These are phyloP conservation scores for Lanistes nyassanus DNA, from an alignment of 1,140 invertebrate species.

Conservation along the genomic window DNA sequence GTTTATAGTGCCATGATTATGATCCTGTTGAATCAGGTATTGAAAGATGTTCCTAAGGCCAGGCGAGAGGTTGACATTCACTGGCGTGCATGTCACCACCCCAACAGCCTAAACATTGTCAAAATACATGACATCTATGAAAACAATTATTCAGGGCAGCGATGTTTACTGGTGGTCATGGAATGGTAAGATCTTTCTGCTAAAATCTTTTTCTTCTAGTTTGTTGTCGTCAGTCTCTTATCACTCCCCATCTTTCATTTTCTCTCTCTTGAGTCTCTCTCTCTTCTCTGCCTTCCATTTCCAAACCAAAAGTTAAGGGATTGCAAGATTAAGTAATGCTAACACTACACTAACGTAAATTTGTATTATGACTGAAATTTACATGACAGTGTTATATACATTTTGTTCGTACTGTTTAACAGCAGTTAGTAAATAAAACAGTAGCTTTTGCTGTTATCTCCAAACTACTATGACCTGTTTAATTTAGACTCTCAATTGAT, in stretches of 20 bases:
- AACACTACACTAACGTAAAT: no score
- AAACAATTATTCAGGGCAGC: slow-evolving; percentile 89
- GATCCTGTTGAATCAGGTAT: slow-evolving; percentile 73
- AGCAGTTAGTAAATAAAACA: neutral
- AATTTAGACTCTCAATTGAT: neutral
- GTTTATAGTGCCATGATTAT: no score
- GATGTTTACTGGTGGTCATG: slow-evolving; percentile 96
- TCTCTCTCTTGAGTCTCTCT: no score
- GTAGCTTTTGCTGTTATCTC: neutral
- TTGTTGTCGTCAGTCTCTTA: no score
- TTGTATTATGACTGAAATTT: no score
- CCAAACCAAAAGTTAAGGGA: no score
- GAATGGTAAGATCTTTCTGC: slow-evolving; percentile 81
- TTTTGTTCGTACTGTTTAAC: neutral
- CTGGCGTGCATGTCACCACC: slow-evolving; percentile 83
- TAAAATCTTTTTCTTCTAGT: neutral
- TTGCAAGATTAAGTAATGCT: no score
- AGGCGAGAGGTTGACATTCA: slow-evolving; percentile 95
- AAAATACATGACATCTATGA: slow-evolving; percentile 95
- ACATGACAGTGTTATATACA: neutral
- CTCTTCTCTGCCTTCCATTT: no score
- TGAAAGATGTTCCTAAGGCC: slow-evolving; percentile 91
- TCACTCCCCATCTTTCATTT: no score
- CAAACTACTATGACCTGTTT: neutral
- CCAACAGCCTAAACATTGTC: slow-evolving; percentile 88